Percentiles rank a stretch among this genome's conserved stretches.
phyloP scores from a whole-genome alignment of 2,797 vertebrate species.

The Petrocephalus sullivani region DNA sequence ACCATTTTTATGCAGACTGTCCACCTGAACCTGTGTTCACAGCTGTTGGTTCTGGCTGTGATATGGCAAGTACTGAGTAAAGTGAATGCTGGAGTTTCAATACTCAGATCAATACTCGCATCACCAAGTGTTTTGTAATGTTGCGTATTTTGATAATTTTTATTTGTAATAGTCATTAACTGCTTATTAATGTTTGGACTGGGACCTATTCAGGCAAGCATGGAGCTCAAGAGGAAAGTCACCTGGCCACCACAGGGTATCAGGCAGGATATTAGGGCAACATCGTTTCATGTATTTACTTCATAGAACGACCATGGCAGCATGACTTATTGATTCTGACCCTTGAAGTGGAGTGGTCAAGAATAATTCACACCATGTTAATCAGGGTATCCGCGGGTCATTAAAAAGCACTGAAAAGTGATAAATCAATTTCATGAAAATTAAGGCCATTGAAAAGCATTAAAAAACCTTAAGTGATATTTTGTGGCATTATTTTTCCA shows the following conservation, averaged over 20 bases:
- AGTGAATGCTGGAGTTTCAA: background rate
- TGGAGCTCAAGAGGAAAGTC: too few species aligned
- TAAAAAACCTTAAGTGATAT: too few species aligned
- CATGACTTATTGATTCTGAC: background rate
- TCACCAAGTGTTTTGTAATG: background rate
- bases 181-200: background rate
- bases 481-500: too few species aligned
- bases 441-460: too few species aligned
- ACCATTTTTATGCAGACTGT: background rate
- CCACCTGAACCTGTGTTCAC: background rate
- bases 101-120: background rate
- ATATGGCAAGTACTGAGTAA: background rate
- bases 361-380: background rate
- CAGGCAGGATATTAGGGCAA: background rate
- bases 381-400: background rate
- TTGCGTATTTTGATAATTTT: background rate
- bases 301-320: background rate
- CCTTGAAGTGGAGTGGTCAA: background rate
- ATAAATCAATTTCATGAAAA: too few species aligned
- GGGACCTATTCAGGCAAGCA: too few species aligned
- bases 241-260: too few species aligned
- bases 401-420: too few species aligned
- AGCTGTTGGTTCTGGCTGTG: background rate
- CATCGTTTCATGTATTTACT: background rate
- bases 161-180: background rate